These are phyloP conservation scores for Catharus bicknelli DNA, from an alignment of 2,113 vertebrate genomes.

Conservation along the genomic window DNA sequence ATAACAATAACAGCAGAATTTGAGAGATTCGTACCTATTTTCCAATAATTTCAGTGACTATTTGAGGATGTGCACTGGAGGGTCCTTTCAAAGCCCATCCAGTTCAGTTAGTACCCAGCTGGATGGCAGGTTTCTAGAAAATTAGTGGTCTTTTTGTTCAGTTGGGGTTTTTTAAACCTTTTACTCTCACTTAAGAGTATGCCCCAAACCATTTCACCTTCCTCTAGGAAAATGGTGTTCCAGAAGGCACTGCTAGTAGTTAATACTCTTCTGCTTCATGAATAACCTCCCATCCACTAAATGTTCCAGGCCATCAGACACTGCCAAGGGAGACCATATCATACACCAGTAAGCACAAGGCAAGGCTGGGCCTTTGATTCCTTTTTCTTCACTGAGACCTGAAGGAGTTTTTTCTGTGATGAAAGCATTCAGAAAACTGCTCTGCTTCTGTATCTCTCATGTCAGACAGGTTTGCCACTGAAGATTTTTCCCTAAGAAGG, in stretches of 20 bases:
- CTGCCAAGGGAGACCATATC: fast-evolving
- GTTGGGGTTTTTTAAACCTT: neutral
- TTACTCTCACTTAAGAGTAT: fast-evolving
- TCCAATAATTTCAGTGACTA: neutral
- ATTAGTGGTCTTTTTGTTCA: fast-evolving
- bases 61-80: neutral
- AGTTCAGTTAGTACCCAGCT: neutral
- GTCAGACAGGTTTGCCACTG: neutral
- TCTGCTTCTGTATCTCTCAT: neutral
- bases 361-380: neutral
- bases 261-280: neutral
- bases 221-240: neutral
- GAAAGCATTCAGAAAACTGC: neutral
- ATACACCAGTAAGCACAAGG: neutral
- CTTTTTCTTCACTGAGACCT: neutral
- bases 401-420: neutral
- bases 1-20: neutral
- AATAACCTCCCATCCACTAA: neutral
- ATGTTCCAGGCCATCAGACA: neutral
- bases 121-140: neutral
- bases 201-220: neutral
- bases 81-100: neutral
- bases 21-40: neutral
- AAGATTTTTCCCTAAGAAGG: neutral
- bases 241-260: neutral